Conservation (phyloP, 1,140 invertebrate species). For the Berghia stephanieae region DNA sequence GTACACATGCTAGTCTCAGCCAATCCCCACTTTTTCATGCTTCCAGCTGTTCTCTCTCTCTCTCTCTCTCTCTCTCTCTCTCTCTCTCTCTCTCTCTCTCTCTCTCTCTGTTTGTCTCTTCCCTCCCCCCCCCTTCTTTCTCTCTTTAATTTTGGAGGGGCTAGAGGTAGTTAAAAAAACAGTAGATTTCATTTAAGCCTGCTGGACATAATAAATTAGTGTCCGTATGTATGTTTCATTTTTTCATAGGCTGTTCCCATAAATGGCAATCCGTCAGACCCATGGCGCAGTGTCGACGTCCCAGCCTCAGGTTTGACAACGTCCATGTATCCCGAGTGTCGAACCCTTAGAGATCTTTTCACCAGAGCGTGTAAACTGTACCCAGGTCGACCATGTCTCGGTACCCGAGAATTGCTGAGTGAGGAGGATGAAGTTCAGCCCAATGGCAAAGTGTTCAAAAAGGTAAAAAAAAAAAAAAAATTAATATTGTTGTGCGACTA, state of each 20-base stretch:
- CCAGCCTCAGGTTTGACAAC: slow-evolving; percentile 44
- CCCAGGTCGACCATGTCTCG: slow-evolving; percentile 81
- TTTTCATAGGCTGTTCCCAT: slow-evolving; percentile 44
- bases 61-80: background rate
- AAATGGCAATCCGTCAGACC: slow-evolving; percentile 40
- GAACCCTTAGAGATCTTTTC: slow-evolving; percentile 89
- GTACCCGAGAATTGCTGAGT: slow-evolving; percentile 87
- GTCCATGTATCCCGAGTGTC: slow-evolving; percentile 74
- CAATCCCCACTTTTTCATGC: no score
- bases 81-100: background rate
- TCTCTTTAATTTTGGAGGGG: slow-evolving; percentile 18
- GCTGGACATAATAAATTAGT: background rate
- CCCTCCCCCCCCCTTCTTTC: background rate
- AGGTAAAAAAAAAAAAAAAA: slow-evolving; percentile 68
- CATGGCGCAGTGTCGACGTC: slow-evolving; percentile 58
- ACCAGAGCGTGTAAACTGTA: slow-evolving; percentile 76
- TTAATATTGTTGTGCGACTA: no score
- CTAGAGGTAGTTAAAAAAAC: no score
- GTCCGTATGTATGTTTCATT: background rate
- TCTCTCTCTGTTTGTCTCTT: no score
- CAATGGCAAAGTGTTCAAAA: slow-evolving; percentile 95
- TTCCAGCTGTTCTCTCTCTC: no score
- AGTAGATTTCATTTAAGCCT: no score
- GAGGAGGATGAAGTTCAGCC: slow-evolving; percentile 94
- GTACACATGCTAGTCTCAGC: no score